These are phyloP conservation scores for Isotomurus palustris DNA, from an alignment of 2,888 invertebrate species.

Conservation along the genomic window DNA sequence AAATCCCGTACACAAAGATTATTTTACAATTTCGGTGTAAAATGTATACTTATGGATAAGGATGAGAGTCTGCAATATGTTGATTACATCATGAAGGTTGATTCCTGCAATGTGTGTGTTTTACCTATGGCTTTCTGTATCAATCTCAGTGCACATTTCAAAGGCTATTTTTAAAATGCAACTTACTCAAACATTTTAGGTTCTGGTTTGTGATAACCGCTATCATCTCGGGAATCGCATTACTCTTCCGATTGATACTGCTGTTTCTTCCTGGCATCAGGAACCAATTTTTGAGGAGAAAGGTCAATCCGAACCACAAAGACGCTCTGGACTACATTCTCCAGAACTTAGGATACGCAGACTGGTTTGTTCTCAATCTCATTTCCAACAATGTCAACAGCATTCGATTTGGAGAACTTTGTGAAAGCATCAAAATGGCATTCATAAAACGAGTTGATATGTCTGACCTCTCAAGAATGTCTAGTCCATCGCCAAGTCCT, in stretches of 20 bases:
- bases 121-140: no score
- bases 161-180: no score
- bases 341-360: constrained; percentile 30
- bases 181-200: no score
- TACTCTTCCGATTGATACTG: constrained; percentile 44
- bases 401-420: constrained; percentile 34
- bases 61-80: no score
- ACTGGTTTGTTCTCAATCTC: constrained; percentile 43
- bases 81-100: no score
- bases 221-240: constrained; percentile 40
- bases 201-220: constrained; percentile 48
- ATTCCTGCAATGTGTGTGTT: no score
- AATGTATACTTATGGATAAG: no score
- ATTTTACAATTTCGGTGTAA: no score
- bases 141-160: no score
- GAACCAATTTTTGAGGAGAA: constrained; percentile 19
- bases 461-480: constrained; percentile 18
- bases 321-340: constrained; percentile 4
- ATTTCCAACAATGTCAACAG: constrained; percentile 36
- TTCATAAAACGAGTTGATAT: constrained; percentile 16
- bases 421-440: constrained; percentile 20
- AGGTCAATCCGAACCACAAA: constrained; percentile 15
- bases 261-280: constrained; percentile 35
- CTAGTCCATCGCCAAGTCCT: constrained; percentile 14
- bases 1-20: no score